Evolutionary conservation across 2,113 vertebrate genomes (phyloP).

Genomic region (Cygnus buccinator): DNA sequence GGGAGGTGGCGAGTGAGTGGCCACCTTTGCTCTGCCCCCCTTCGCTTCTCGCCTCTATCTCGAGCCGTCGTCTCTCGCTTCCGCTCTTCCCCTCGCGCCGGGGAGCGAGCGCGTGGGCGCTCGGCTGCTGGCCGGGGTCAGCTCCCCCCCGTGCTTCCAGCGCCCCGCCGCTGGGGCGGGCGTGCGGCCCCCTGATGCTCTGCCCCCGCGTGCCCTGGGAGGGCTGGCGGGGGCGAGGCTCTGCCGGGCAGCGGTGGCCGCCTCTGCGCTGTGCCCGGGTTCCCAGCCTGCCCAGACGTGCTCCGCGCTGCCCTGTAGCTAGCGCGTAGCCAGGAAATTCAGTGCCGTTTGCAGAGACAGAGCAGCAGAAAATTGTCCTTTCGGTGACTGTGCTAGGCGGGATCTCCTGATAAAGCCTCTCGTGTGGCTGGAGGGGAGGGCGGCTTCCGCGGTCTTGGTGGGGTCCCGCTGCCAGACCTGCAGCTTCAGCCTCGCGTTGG

Average conservation of each 20-base stretch:
- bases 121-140: background rate
- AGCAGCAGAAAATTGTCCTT: background rate
- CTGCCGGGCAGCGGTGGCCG: no score
- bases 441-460: accelerated
- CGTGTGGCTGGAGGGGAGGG: background rate
- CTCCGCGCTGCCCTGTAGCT: no score
- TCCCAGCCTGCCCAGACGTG: no score
- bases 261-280: no score
- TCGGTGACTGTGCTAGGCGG: accelerated
- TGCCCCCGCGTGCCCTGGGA: no score
- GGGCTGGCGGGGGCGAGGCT: no score
- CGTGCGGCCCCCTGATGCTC: background rate
- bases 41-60: background rate
- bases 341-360: no score
- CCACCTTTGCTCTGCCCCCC: background rate
- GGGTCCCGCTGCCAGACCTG: background rate
- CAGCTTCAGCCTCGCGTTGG: background rate
- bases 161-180: background rate
- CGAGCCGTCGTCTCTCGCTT: background rate
- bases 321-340: background rate
- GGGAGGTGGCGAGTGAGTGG: background rate
- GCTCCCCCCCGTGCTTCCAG: accelerated
- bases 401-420: background rate
- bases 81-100: background rate
- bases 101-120: background rate